Base-by-base conservation (phyloP, 2,797 vertebrate genomes). In the Falco cherrug region DNA sequence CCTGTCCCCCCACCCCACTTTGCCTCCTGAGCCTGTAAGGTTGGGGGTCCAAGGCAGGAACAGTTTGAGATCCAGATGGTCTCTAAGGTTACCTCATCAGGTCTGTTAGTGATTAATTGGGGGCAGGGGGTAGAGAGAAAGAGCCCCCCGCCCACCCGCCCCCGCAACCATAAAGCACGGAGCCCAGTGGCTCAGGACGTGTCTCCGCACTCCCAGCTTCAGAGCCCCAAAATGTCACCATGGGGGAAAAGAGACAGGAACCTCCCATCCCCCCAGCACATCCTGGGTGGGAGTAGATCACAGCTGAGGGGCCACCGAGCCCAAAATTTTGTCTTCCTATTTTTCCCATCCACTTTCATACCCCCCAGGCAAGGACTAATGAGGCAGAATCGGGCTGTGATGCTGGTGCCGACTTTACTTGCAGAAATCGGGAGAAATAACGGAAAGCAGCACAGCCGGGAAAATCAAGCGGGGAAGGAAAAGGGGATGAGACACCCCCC, bases 401-500 rank as follows among this genome's bases (percentile, higher is more conserved):
- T 71, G 61, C 8, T 11, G 59, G 9, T 64, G 87, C 69, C 16
- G 18, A 60, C 65, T 54, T 84, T 11, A 59, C 69, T 88, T 41
- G 29, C 69, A 70, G 70, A 45, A 63, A 86, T 26, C 39, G 60
- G 53, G 45, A 89, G 35, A 45, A 84, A 87, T 39, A 48, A 84
- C n/a, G 12, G 0, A 85, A 80, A 82, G 13, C 61, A 77, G 77
- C 78, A 37, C 1, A 0, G 63, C 45, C 87, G 75, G 2, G 2
- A 9, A 93, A 80, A 57, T 2, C 15, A 14, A 76, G 39, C 5
- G 16, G 41, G 33, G 43, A 90, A 1, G 5, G 4, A 74, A 16
- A 61, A 61, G 16, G 12, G 51, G 47, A n/a, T 0, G 0, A 93
- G 26, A 47, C 29, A 2, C 35, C 37, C 13, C 10, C 10, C 10